These are phyloP conservation scores for Melanerpes aurifrons DNA, from an alignment of 2,113 vertebrate genomes.

Conservation along the genomic window DNA sequence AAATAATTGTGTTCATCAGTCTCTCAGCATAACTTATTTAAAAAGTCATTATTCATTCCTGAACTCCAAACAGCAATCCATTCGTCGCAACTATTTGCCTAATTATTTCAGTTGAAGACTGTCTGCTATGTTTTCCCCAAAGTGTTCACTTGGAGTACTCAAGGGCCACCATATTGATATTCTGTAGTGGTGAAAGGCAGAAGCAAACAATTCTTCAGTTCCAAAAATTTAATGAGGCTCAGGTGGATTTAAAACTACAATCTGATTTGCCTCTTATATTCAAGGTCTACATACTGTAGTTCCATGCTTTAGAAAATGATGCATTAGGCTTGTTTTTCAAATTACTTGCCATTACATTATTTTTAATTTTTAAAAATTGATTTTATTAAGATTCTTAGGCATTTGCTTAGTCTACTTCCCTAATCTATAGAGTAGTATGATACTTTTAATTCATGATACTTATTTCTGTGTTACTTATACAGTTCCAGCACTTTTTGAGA, in stretches of 20 bases:
- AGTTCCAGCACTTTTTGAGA: neutral
- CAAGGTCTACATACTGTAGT: neutral
- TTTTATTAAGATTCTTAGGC: neutral
- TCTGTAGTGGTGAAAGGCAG: neutral
- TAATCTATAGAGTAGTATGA: neutral
- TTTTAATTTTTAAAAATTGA: neutral
- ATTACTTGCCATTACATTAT: neutral
- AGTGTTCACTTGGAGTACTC: neutral
- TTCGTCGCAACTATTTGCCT: neutral
- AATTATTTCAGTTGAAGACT: neutral
- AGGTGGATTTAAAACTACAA: neutral
- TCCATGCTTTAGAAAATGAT: neutral
- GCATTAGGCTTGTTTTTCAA: neutral
- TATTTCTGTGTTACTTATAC: neutral
- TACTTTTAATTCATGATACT: neutral
- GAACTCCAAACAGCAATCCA: neutral
- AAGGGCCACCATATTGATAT: neutral
- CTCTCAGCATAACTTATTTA: neutral
- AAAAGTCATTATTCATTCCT: neutral
- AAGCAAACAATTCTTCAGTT: neutral
- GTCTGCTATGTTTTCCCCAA: neutral
- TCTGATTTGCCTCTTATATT: neutral
- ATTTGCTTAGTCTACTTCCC: neutral
- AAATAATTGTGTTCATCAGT: neutral
- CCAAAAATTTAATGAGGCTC: neutral